These are phyloP conservation scores for Erebia ligea DNA, from an alignment of 2,888 invertebrate genomes.

Conservation along the genomic window DNA sequence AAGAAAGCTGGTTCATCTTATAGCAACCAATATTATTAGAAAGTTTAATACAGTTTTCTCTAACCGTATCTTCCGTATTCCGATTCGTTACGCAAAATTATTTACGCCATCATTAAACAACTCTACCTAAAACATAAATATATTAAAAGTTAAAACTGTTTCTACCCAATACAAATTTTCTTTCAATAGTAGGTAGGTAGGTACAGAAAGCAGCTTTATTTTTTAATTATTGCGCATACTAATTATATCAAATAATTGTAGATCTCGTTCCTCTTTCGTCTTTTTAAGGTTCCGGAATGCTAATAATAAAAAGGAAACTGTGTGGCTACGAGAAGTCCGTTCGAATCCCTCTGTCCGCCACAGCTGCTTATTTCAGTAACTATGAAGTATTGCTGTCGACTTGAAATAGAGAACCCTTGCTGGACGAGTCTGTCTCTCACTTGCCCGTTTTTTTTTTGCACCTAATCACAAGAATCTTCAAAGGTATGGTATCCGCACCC, in stretches of 20 bases:
- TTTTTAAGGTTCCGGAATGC: background rate
- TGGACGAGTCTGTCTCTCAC: no score
- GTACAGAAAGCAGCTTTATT: background rate
- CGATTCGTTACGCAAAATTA: slow-evolving; percentile 5
- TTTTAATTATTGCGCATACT: background rate
- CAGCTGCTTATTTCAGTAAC: no score
- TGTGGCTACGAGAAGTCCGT: no score
- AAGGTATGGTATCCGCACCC: background rate
- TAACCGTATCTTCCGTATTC: background rate
- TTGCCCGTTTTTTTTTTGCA: background rate
- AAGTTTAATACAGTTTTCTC: slow-evolving; percentile 1
- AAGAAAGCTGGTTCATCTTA: background rate
- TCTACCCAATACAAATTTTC: background rate
- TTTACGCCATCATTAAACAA: background rate
- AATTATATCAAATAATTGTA: background rate
- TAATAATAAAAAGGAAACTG: background rate
- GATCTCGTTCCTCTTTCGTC: background rate
- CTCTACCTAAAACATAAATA: background rate
- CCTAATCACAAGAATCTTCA: background rate
- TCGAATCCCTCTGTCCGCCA: no score
- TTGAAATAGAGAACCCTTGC: no score
- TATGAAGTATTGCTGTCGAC: no score
- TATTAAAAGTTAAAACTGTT: background rate
- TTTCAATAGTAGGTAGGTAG: no score
- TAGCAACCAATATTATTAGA: background rate